Evolutionary conservation across 2,113 vertebrate species (phyloP), one percentile per base, ranked within the genome.

Genomic region (Zootoca vivipara): DNA sequence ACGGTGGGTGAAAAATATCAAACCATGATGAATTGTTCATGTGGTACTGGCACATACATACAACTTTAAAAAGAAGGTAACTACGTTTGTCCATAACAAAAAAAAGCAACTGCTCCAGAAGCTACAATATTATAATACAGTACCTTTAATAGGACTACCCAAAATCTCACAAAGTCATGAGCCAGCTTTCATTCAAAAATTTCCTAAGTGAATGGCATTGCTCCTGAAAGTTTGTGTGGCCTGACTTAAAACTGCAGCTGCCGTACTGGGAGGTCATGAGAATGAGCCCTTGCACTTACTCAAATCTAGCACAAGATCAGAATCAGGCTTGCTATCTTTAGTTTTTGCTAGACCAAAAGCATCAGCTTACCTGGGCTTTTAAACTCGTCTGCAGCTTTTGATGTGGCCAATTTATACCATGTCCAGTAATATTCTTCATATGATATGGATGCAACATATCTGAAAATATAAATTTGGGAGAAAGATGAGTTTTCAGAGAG

Each of bases 371-470:
- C 3, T 77, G 80, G 40, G 26, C 65, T 70, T 91, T 92, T 92
- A 82, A 87, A 87, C 78, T 13, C 1, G 18, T 90, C 77, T 30
- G 85, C 52, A 30, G 91, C 35, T 91, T 93, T 93, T 40, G 93
- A 94, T 7, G 93, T 92, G 79, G 94, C 93, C 87, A 93, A 94
- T 88, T 62, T 62, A 91, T 83, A 91, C 93, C 94, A 94, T 1
- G 86, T 92, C 93, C 89, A 91, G 78, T 83, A 87, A 87, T 95
- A 96, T 83, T 95, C 94, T 75, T 91, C 90, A 94, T 95, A 96
- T 13, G 83, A 94, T 88, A 96, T 7, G 26, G 10, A 30, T 86
- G 89, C 94, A 90, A 89, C 74, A 75, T 64, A n/a, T 81, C 95
- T 96, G 90, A 92, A 93, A 95, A 92, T 33, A 93, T 9, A 92